phyloP scores from a whole-genome alignment of 2,888 invertebrate species.

The Spodoptera picta region DNA sequence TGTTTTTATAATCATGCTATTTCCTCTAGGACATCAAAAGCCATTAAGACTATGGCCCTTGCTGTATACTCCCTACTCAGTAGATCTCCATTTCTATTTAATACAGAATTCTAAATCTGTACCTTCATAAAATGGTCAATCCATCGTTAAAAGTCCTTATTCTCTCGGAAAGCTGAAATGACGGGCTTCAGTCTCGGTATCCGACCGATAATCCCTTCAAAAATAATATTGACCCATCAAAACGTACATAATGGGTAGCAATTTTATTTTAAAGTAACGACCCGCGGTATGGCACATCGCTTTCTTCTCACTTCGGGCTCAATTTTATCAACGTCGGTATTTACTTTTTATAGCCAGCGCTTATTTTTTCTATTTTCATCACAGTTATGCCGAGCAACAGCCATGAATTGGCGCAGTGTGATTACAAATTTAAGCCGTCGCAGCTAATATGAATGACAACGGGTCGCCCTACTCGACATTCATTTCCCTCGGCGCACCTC shows the following conservation, averaged over 20 bases:
- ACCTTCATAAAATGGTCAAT: neutral
- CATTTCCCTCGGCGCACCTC: slow-evolving; percentile 88
- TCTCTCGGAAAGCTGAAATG: slow-evolving; percentile 12
- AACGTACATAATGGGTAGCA: slow-evolving; percentile 60
- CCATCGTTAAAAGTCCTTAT: neutral
- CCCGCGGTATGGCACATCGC: slow-evolving; percentile 59
- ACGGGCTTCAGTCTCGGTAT: slow-evolving; percentile 32
- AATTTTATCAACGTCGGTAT: slow-evolving; percentile 70
- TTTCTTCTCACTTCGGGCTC: slow-evolving; percentile 64
- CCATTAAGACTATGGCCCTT: neutral
- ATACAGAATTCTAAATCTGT: neutral
- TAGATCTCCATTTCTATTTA: neutral
- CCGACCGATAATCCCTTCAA: slow-evolving; percentile 45
- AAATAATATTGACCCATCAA: slow-evolving; percentile 59
- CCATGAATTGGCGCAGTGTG: slow-evolving; percentile 82
- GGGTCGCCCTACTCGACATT: slow-evolving; percentile 87
- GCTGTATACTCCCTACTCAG: neutral
- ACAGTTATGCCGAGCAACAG: slow-evolving; percentile 68
- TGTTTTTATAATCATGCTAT: neutral
- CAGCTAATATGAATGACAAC: slow-evolving; percentile 89
- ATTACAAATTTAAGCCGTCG: slow-evolving; percentile 87
- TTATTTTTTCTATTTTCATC: slow-evolving; percentile 73
- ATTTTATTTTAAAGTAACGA: slow-evolving; percentile 67
- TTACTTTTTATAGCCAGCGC: slow-evolving; percentile 69
- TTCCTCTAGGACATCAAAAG: neutral